Evolutionary conservation across 1,140 invertebrate species (phyloP), one percentile per base, ranked within the genome.

Genomic region (Drosophila athabasca): DNA sequence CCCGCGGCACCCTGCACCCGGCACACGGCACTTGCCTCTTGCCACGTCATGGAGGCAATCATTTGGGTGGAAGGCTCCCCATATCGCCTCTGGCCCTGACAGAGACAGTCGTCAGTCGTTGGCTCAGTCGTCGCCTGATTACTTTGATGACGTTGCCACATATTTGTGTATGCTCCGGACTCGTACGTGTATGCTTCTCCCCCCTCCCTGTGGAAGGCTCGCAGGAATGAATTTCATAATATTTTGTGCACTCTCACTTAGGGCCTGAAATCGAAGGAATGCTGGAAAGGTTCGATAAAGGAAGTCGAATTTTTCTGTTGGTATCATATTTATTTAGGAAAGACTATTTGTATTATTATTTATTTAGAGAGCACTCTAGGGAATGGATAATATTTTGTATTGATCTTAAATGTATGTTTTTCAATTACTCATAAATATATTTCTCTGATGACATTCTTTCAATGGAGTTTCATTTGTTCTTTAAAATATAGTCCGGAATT

Each of bases 71-170:
- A 45, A 59, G 46, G 48, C 61, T 76, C 52, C 77, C 76, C 76
- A 39, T 76, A 79, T 84, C 72, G 75, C 83, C 76, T 68, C 66
- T 68, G 35, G n/a, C 79, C 71, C 29, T 66, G 71, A 75, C 70
- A 75, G 60, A 69, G 81, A 84, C 79, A 83, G 80, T 83, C 62
- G 80, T 83, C 62, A 5, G 80, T 83, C 79, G 79, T 71, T 72
- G 35, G 35, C 35, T 68, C 59, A 62, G 78, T 69, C 75, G 69
- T 70, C 68, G 83, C 79, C 81, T 88, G 83, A 88, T 88, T 88
- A 83, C 79, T 83, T 79, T 88, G 83, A 88, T 88, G 83, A 88
- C 84, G 83, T 79, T 89, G 83, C 79, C 84, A 89, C 79, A 88
- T 88, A 85, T 83, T 82, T 67, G 70, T 78, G 61, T 54, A 39